Base-by-base conservation (phyloP, 2,888 invertebrate species). In the Tenthredo amoena region DNA sequence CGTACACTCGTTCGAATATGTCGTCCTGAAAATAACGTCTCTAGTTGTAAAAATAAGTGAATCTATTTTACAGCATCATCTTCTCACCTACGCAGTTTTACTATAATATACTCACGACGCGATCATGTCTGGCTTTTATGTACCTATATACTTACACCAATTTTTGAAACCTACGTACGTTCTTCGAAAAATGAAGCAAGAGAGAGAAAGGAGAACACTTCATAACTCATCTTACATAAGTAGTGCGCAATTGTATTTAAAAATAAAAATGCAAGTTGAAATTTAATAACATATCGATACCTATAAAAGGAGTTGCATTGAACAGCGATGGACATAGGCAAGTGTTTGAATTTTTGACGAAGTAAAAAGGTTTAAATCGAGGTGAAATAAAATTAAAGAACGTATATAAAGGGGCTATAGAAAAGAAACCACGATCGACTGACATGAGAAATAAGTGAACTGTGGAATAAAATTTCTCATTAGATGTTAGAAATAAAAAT, bases 81-180 rank as follows among this genome's bases (percentile, higher is more conserved):
- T 71, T 43, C 40, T 68, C 83, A 68, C 83, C 83, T 83, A 83
- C 83, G 83, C 83, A 68, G 62, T 68, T 83, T 83, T 71, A 31
- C 68, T 81, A 58, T 37, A 55, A 40, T 81, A 81, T 58, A 81
- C 47, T 31, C 12, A 74, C 40, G 40, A 72, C 72, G 34, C 43
- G 43, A 37, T 40, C 37, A 43, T 12, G 72, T 40, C 72, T 72
- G 40, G 40, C n/a, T 40, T 37, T 37, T 6, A 37, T 6, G 6
- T 71, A 26, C 6, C 18, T 55, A 55, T 55, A 55, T 55, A n/a
- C n/a, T n/a, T n/a, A 55, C 7, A 55, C 7, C 1, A 55, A 55
- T 55, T 47, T n/a, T 55, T 55, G 6, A 55, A 55, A 55, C 55
- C 55, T 55, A 55, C 55, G 7, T 55, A 55, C 55, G n/a, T n/a